phyloP scores from a whole-genome alignment of 2,113 vertebrate species.

The Elaphurus davidianus region DNA sequence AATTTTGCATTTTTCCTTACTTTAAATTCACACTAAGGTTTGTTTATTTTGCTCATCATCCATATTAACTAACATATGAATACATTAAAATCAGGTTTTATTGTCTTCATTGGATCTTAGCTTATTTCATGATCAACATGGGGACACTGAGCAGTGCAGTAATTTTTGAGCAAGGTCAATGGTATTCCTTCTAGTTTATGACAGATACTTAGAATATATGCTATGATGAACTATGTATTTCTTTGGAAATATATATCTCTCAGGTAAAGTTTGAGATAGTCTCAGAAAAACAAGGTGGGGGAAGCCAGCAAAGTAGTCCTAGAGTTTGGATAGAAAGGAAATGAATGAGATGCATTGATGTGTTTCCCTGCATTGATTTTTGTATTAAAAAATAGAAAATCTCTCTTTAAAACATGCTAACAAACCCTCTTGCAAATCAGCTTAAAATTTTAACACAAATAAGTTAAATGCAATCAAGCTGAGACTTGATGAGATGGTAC shows the following conservation, averaged over 20 bases:
- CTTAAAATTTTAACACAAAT: not conserved
- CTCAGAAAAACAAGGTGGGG: not conserved
- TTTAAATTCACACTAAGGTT: not conserved
- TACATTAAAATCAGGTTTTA: not conserved
- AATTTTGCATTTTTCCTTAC: not conserved
- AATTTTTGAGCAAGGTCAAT: not conserved
- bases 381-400: not conserved
- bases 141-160: not conserved
- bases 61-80: not conserved
- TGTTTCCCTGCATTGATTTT: not conserved
- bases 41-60: slow-evolving; percentile 26
- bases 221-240: not conserved
- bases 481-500: not conserved
- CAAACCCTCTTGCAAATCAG: not conserved
- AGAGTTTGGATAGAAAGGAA: not conserved
- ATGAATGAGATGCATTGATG: not conserved
- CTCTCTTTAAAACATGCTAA: not conserved
- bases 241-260: not conserved
- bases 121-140: not conserved
- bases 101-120: not conserved
- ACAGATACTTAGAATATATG: not conserved
- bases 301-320: not conserved
- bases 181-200: not conserved
- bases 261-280: not conserved
- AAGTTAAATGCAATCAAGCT: not conserved